Evolutionary conservation across 2,113 vertebrate species (phyloP), one percentile per base, ranked within the genome.

Genomic region (Ptyas mucosa): DNA sequence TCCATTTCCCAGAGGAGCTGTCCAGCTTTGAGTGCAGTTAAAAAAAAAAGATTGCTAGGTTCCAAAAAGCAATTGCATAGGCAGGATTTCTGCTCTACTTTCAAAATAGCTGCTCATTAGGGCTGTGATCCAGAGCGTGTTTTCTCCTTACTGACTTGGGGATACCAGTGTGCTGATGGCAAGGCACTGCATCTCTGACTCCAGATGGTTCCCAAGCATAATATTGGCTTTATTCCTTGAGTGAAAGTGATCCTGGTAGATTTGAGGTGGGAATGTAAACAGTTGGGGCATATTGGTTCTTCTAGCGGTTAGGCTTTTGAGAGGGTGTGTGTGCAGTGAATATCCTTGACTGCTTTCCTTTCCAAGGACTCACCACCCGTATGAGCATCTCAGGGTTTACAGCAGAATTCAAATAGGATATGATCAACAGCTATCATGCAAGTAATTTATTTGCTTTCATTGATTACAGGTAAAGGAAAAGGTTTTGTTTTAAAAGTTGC

Each of bases 401-500:
- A 52, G 46, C 20, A 89, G 39, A 92, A 85, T 85, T 89, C 75
- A 81, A 29, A 39, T 3, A 23, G 39, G 29, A 39, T 23, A 0
- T 89, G n/a, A 39, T 14, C n/a, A 24, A 39, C 18, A 24, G 18
- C 43, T 87, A 15, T 81, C 55, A 46, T 23, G 23, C 11, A 46
- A 55, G 29, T 3, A 57, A 46, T 51, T 39, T 39, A 81, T 81
- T 39, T 39, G 53, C n/a, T 91, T 46, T 46, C 53, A 29, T 91
- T 92, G 91, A 52, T 90, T 91, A 43, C 90, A 90, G 90, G 51
- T 94, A 94, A 91, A 87, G 89, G 86, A 12, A 93, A 21, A 69
- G 57, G 29, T 26, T 39, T 52, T 69, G 64, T 64, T 88, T 10
- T 49, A 93, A 94, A 14, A 24, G 3, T 43, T 92, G 61, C 61